phyloP scores from a whole-genome alignment of 2,888 invertebrate genomes.

The Axea sp. region DNA sequence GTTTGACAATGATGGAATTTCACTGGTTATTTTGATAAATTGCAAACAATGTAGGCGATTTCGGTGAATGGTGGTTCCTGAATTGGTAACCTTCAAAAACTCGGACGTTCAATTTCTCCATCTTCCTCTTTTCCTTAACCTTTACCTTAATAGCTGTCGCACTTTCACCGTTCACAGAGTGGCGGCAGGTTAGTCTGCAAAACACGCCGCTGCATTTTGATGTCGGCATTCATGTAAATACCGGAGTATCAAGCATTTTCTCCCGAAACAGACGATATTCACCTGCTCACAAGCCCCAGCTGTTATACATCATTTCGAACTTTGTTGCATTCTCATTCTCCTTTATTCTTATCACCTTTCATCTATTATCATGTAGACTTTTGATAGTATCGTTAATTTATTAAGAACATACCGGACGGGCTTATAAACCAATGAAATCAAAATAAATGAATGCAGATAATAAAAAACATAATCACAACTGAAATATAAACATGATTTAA shows the following conservation, averaged over 20 bases:
- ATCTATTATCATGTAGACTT: conserved; percentile 12
- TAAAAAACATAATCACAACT: no score
- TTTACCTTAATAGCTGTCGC: conserved; percentile 76
- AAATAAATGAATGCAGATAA: no score
- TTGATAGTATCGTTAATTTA: no score
- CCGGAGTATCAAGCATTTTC: conserved; percentile 60
- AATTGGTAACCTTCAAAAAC: conserved; percentile 54
- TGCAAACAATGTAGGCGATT: not conserved
- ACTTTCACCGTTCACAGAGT: conserved; percentile 74
- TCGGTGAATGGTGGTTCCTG: conserved; percentile 9
- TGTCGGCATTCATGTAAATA: conserved; percentile 63
- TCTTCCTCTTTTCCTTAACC: conserved; percentile 72
- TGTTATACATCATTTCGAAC: conserved; percentile 32
- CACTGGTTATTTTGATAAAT: no score
- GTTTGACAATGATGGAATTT: no score
- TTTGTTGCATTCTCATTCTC: conserved; percentile 40
- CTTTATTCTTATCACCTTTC: conserved; percentile 23
- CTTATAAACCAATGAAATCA: no score
- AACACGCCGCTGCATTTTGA: conserved; percentile 65
- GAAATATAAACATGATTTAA: no score
- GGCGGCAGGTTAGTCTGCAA: conserved; percentile 64
- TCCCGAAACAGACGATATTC: conserved; percentile 39
- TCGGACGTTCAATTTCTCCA: conserved; percentile 50
- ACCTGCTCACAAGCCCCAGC: conserved; percentile 42
- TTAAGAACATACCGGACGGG: no score